Percentiles rank a stretch among this genome's conserved stretches.
Conservation (phyloP, 2,113 vertebrate species). For the Trogon melanurus region DNA sequence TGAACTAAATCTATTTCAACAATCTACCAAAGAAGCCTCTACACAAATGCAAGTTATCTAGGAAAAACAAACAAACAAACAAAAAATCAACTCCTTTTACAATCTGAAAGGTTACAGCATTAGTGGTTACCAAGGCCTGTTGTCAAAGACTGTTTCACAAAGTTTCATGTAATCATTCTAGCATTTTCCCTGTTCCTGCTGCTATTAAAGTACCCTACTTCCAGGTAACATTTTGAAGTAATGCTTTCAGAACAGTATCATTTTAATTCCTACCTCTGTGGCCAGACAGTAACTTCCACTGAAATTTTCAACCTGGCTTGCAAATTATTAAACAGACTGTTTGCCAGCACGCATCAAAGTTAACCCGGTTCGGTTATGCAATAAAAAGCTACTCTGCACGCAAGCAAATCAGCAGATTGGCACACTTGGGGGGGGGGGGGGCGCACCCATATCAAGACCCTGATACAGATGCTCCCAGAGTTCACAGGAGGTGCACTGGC, state of each 20-base stretch:
- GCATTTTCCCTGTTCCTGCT: not conserved
- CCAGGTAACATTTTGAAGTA: not conserved
- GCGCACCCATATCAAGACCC: rapidly evolving
- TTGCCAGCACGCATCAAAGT: not conserved
- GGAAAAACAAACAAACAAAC: not conserved
- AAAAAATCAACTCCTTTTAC: not conserved
- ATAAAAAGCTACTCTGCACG: not conserved
- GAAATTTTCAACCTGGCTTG: not conserved
- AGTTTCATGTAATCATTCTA: not conserved
- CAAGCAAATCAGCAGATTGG: not conserved
- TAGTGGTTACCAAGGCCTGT: not conserved
- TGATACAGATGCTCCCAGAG: not conserved
- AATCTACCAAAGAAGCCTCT: not conserved
- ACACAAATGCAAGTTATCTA: not conserved
- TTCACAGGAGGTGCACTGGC: not conserved
- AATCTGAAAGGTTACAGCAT: not conserved
- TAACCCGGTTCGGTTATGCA: not conserved
- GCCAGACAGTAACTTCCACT: not conserved
- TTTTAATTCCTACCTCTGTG: not conserved
- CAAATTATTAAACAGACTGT: not conserved
- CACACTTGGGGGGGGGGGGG: rapidly evolving
- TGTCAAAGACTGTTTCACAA: not conserved
- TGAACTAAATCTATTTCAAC: not conserved
- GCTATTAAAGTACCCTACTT: not conserved
- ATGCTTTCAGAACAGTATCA: not conserved